Conservation (phyloP, 1,140 invertebrate genomes). For the Lepidurus apus region DNA sequence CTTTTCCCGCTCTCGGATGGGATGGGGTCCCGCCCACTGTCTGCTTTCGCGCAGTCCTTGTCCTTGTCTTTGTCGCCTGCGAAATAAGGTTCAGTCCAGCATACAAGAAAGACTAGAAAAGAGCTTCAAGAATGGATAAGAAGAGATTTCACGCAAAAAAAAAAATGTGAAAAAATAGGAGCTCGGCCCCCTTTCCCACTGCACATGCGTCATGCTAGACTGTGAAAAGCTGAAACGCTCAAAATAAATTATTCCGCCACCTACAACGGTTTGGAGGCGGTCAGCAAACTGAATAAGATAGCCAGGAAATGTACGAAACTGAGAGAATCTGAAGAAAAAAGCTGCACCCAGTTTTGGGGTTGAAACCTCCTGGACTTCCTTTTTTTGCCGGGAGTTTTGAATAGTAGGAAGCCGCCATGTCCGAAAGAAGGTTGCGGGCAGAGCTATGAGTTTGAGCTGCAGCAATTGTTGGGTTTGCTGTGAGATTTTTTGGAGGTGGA, state of each 20-base stretch:
- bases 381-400: background rate
- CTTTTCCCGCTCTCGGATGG: background rate
- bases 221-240: background rate
- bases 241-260: background rate
- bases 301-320: background rate
- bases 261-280: background rate
- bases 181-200: background rate
- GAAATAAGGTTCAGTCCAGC: conserved; percentile 17
- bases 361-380: background rate
- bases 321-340: background rate
- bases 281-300: background rate
- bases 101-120: conserved; percentile 11
- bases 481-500: background rate
- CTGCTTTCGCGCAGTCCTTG: conserved; percentile 12
- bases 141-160: background rate
- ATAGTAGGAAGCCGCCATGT: background rate
- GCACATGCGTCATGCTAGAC: background rate
- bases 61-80: conserved; percentile 19
- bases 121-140: background rate
- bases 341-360: background rate
- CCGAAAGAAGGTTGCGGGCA: background rate
- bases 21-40: background rate
- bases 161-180: background rate
- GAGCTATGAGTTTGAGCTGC: background rate
- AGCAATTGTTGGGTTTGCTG: background rate